phyloP scores from a whole-genome alignment of 1,140 invertebrate species.

The Hormaphis cornu region DNA sequence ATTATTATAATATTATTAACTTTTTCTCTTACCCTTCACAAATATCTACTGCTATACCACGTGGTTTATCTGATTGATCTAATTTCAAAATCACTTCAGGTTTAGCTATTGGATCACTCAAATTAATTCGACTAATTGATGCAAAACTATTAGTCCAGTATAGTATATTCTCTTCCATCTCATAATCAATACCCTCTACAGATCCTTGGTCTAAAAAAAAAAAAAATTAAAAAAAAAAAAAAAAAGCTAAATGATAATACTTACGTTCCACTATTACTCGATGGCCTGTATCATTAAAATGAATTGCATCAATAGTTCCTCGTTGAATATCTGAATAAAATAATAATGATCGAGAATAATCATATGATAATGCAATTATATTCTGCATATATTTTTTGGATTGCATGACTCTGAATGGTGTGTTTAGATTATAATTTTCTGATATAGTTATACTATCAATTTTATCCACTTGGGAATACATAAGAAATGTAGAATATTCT shows the following conservation, averaged over 20 bases:
- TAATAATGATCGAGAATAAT: conserved; percentile 57
- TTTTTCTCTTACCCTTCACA: conserved; percentile 54
- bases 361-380: conserved; percentile 73
- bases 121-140: conserved; percentile 56
- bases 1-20: neutral
- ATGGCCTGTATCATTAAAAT: conserved; percentile 69
- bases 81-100: conserved; percentile 59
- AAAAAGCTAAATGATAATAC: conserved; percentile 38
- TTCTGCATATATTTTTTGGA: conserved; percentile 64
- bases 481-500: conserved; percentile 64
- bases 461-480: conserved; percentile 61
- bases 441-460: conserved; percentile 67
- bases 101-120: conserved; percentile 41
- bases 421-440: conserved; percentile 59
- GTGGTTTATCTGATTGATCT: conserved; percentile 59
- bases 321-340: conserved; percentile 83
- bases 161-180: conserved; percentile 52
- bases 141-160: conserved; percentile 81
- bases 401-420: conserved; percentile 64
- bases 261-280: conserved; percentile 57
- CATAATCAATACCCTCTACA: conserved; percentile 74
- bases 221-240: conserved; percentile 19
- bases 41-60: conserved; percentile 71
- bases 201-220: conserved; percentile 54
- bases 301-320: conserved; percentile 71